Percentiles rank a stretch among this genome's conserved stretches.
Evolutionary conservation across 1,140 invertebrate species (phyloP).

Genomic region (Hermatobates lingyangjiaoensis): DNA sequence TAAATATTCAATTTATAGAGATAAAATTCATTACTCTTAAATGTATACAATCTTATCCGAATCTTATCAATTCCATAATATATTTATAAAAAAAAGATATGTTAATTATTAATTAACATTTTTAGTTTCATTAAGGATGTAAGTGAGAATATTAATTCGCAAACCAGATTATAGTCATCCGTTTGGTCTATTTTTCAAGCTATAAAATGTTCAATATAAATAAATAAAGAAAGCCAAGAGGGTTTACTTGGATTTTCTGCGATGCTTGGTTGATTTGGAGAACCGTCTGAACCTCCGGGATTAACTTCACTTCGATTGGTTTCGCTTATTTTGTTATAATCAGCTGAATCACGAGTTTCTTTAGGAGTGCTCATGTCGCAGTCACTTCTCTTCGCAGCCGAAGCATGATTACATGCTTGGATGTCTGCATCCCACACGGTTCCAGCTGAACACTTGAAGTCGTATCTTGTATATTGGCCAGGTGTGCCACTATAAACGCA

Average conservation of each 20-base stretch:
- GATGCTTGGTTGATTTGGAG: background rate
- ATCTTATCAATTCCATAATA: too few relatives aligned
- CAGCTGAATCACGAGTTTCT: too few relatives aligned
- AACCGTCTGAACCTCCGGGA: background rate
- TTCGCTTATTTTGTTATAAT: background rate
- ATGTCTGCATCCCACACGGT: conserved; percentile 41
- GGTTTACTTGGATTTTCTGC: background rate
- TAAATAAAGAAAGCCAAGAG: background rate
- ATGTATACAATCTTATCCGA: too few relatives aligned
- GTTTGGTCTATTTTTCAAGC: background rate
- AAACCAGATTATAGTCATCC: background rate
- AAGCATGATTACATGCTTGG: conserved; percentile 37
- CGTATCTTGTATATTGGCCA: conserved; percentile 32
- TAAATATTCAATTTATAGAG: too few relatives aligned
- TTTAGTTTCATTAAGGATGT: too few relatives aligned
- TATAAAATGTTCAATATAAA: background rate
- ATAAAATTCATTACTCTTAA: too few relatives aligned
- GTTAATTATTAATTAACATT: too few relatives aligned
- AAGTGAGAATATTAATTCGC: background rate
- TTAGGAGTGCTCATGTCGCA: too few relatives aligned
- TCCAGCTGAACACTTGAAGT: conserved; percentile 40
- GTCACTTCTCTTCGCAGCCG: conserved; percentile 17
- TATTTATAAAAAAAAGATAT: too few relatives aligned
- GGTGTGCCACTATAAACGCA: conserved; percentile 38
- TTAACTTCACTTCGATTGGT: background rate